These are phyloP conservation scores for Drosophila anomelani DNA, from an alignment of 2,888 invertebrate genomes.

Conservation along the genomic window DNA sequence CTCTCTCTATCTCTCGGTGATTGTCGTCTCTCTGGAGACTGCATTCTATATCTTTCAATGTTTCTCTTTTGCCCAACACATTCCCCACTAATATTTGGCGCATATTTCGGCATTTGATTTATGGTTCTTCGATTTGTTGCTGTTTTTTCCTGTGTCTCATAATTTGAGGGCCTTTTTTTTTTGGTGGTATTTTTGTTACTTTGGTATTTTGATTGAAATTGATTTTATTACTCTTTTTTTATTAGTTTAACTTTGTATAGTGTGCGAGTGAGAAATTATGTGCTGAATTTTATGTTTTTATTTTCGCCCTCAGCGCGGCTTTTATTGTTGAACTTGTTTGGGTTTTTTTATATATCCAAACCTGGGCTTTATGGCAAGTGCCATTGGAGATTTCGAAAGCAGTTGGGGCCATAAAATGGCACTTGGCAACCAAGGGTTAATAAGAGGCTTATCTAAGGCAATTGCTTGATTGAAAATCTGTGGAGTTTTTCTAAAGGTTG, in stretches of 20 bases:
- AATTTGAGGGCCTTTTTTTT: conserved; percentile 45
- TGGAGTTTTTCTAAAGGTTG: neutral
- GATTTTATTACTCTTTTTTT: conserved; percentile 64
- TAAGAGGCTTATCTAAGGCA: conserved; percentile 11
- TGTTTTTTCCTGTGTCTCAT: conserved; percentile 30
- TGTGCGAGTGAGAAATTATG: conserved; percentile 55
- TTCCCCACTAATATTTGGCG: conserved; percentile 50
- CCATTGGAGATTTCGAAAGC: conserved; percentile 29
- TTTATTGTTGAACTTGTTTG: conserved; percentile 26
- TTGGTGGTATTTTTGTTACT: conserved; percentile 44
- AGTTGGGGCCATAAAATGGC: conserved; percentile 2
- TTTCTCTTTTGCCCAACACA: conserved; percentile 17
- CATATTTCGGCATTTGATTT: conserved; percentile 69
- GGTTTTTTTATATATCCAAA: conserved; percentile 9
- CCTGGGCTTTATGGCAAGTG: conserved; percentile 22
- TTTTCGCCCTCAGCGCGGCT: conserved; percentile 50
- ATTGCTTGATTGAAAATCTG: conserved; percentile 8
- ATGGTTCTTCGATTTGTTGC: conserved; percentile 35
- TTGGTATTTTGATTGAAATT: conserved; percentile 66
- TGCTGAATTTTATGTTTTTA: conserved; percentile 59
- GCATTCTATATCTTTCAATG: conserved; percentile 24
- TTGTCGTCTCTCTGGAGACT: conserved; percentile 1
- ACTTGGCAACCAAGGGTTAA: conserved; percentile 32
- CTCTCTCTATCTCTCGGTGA: neutral
- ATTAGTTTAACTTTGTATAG: conserved; percentile 47